Base-by-base conservation (phyloP, 1,140 invertebrate species). In the Leptestheria dahalacensis region DNA sequence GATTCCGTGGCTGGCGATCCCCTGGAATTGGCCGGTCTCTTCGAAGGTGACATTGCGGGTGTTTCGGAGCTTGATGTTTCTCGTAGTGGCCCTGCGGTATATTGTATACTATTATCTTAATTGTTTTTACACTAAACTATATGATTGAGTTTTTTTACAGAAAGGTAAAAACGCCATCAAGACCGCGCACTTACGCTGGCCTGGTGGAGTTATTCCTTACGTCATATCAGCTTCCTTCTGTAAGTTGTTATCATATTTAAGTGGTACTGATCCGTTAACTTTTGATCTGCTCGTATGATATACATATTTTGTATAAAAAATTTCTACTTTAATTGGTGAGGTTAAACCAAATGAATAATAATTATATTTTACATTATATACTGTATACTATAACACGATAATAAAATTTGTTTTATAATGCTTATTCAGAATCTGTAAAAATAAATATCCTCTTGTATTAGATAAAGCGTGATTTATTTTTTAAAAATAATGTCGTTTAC, bases 161-260 rank as follows among this genome's bases (percentile, higher is more conserved):
- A n/a, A n/a, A n/a, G n/a, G n/a, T n/a, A 61, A 59, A 28, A 72
- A 72, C 62, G 69, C 68, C 9, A 66, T 71, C 12, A 57, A 60
- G 3, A 60, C 62, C 29, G 54, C 50, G 9, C 50, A 56, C n/a
- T 59, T 64, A 24, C 64, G 65, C 20, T 73, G 72, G 72, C 63
- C 66, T 2, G 62, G 62, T 12, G 71, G 68, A 41, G 62, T 66
- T 3, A 65, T 75, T 49, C 73, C 73, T 1, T 74, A 72, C 53
- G 64, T 68, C 29, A 72, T 74, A 29, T 65, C 68, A 23, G 50
- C 60, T 4, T 62, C 65, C 48, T 71, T 68, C 60, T 61, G 69
- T 69, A 65, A 63, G 63, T 61, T 21, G n/a, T n/a, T n/a, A n/a
- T n/a, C n/a, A n/a, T n/a, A n/a, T n/a, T n/a, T n/a, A n/a, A n/a